These are phyloP conservation scores for Clistopyga incitator DNA, from an alignment of 2,888 invertebrate genomes.

Conservation along the genomic window DNA sequence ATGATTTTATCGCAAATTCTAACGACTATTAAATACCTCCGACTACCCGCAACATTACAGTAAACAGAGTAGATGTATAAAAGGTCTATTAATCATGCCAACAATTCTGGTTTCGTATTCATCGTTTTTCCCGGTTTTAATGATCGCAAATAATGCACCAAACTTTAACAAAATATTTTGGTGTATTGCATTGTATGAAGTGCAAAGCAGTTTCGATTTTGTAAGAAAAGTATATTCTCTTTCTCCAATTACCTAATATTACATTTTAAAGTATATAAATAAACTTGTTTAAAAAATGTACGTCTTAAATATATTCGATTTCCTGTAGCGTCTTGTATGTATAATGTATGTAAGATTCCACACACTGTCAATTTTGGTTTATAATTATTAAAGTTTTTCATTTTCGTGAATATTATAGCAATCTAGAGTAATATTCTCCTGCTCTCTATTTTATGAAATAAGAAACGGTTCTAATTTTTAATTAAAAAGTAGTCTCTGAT, in stretches of 20 bases:
- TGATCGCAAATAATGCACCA: not conserved
- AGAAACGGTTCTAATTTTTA: not conserved
- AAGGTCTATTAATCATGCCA: not conserved
- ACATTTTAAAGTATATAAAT: conserved; percentile 53
- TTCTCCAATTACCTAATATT: conserved; percentile 30
- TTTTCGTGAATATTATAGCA: not conserved
- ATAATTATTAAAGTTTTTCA: not conserved
- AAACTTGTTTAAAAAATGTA: conserved; percentile 26
- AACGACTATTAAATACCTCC: not conserved
- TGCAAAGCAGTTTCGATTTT: too few relatives aligned
- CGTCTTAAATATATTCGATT: not conserved
- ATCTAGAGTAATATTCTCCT: too few relatives aligned
- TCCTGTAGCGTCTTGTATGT: not conserved
- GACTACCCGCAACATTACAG: not conserved
- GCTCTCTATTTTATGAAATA: not conserved
- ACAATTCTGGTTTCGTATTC: not conserved
- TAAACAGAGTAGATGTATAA: not conserved
- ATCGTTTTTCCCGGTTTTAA: not conserved
- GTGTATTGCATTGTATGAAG: too few relatives aligned
- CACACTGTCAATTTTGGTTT: not conserved
- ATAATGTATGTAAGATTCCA: not conserved
- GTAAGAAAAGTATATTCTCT: too few relatives aligned
- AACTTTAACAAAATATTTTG: too few relatives aligned
- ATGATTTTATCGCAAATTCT: conserved; percentile 46
- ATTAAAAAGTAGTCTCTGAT: too few relatives aligned